phyloP scores from a whole-genome alignment of 2,888 invertebrate species.

The Clusia tigrina region DNA sequence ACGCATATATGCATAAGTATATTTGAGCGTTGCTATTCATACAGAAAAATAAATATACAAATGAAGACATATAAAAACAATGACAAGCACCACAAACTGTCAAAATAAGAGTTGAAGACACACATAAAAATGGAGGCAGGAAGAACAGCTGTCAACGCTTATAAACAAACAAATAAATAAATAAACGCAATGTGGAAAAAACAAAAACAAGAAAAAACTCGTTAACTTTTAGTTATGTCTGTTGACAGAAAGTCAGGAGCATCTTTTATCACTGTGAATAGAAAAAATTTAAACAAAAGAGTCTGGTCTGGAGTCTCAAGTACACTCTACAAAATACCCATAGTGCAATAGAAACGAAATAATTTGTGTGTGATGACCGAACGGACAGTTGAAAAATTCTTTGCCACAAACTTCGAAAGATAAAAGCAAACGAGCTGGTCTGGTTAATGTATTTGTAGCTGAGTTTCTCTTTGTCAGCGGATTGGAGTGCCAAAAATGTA shows the following conservation, averaged over 20 bases:
- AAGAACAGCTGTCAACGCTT: conserved; percentile 10
- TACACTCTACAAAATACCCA: no score
- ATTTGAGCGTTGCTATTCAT: no score
- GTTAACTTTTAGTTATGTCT: not conserved
- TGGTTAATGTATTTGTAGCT: no score
- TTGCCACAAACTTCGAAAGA: no score
- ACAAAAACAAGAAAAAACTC: not conserved
- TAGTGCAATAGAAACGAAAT: no score
- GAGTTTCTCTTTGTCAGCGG: no score
- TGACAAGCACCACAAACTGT: not conserved
- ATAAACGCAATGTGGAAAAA: conserved; percentile 1
- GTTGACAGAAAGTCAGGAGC: not conserved
- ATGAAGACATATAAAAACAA: not conserved
- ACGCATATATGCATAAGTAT: no score
- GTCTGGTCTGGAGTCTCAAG: not conserved
- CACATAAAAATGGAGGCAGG: conserved; percentile 10
- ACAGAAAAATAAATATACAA: not conserved
- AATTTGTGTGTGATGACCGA: no score
- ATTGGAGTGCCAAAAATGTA: no score
- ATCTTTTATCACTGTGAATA: not conserved
- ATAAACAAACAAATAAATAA: conserved; percentile 1
- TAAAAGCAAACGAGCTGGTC: no score
- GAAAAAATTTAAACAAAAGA: not conserved
- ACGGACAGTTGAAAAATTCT: no score
- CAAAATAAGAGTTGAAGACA: not conserved